Base-by-base conservation (phyloP, 2,888 invertebrate species). In the Caenorhabditis imperialis region DNA sequence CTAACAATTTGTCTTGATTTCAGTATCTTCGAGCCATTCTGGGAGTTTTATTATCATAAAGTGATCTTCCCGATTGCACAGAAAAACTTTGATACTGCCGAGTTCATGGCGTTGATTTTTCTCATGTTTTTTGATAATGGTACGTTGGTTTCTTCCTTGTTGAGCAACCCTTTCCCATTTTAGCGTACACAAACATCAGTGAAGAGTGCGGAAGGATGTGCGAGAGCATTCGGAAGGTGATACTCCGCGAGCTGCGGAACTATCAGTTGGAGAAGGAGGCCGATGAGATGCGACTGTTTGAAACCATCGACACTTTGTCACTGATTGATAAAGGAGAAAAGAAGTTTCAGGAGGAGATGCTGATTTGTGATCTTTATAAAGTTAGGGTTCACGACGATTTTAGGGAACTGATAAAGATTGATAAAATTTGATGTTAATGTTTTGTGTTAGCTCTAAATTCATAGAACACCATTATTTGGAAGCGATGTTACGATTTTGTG, bases 131-230 rank as follows among this genome's bases (percentile, higher is more conserved):
- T 62, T 22, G 62, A 62, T 37, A 25, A 37, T 20, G 53, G 62
- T 54, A 16, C 14, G 60, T 6, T 16, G 3, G 4, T 10, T 14
- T 18, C 22, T 48, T n/a, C 3, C 10, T 7, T 14, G 1, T 7
- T 20, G 25, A 51, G 12, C 35, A 22, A 18, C n/a, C 3, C 22
- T 14, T 20, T 35, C 20, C 1, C 2, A 3, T 53, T 54, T 20
- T 47, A 62, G 62, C 12, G 3, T 63, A 63, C 54, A 47, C 63
- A 30, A 63, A 63, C 12, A 38, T 63, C 14, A 38, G 38, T 1
- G 5, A 6, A 0, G 23, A 54, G 7, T 63, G 63, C 16, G n/a
- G 6, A 1, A 16, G 33, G 23, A 54, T 30, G 40, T 54, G 63
- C 18, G 20, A 47, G 22, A 22, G 22, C n/a, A 54, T 54, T 23